Conservation (phyloP, 1,140 invertebrate genomes). For the Daktulosphaira vitifoliae region DNA sequence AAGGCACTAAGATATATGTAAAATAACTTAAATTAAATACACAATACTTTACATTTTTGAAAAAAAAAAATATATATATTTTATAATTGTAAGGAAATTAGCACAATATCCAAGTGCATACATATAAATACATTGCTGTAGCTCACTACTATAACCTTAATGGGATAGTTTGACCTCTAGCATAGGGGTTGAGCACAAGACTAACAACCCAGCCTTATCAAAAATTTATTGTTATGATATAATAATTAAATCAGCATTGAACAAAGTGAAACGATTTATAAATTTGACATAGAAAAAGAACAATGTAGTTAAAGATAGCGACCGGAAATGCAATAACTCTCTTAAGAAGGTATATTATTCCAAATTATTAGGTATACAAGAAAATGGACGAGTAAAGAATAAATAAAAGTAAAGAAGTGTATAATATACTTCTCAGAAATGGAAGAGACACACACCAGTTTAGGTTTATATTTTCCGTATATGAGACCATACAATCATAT, state of each 20-base stretch:
- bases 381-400: slow-evolving; percentile 10
- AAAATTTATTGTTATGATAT: not conserved
- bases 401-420: not conserved
- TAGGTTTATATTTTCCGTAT: not conserved
- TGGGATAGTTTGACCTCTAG: not conserved
- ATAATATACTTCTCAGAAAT: not conserved
- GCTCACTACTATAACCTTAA: not conserved
- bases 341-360: not conserved
- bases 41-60: too few species aligned
- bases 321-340: not conserved
- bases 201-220: not conserved
- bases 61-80: too few species aligned
- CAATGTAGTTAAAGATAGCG: not conserved
- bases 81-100: slow-evolving; percentile 11
- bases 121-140: too few species aligned
- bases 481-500: not conserved
- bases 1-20: too few species aligned
- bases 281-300: not conserved
- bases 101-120: not conserved
- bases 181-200: not conserved
- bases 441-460: not conserved
- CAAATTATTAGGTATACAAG: slow-evolving; percentile 26
- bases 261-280: not conserved
- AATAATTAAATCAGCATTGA: not conserved
- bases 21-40: too few species aligned